Conservation (phyloP, 2,113 vertebrate genomes). For the Tinamus guttatus region DNA sequence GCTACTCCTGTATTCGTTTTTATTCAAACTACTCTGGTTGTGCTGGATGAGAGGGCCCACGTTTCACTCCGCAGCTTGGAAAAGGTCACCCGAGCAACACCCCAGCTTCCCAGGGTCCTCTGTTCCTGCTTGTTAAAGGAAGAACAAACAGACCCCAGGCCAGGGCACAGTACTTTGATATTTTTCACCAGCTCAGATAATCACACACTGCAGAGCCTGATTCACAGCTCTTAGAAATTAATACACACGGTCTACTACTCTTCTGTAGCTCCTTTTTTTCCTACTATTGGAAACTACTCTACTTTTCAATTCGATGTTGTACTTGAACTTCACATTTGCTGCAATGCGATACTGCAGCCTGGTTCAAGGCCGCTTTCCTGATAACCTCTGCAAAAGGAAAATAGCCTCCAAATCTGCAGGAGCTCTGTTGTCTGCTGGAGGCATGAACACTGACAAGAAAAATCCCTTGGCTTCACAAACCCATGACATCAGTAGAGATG, state of each 20-base stretch:
- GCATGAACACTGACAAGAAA: background rate
- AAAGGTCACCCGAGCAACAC: background rate
- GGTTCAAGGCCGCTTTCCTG: background rate
- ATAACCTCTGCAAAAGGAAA: background rate
- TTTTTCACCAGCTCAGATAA: background rate
- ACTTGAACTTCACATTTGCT: background rate
- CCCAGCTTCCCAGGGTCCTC: background rate
- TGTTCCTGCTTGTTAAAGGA: background rate
- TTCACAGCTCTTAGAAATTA: background rate
- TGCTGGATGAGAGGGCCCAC: background rate
- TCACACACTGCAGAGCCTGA: background rate
- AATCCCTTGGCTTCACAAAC: background rate
- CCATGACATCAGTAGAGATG: rapidly evolving
- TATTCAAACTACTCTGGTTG: background rate
- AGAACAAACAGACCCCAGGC: background rate
- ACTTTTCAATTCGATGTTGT: rapidly evolving
- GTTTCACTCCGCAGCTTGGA: background rate
- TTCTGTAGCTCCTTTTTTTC: background rate
- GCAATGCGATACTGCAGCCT: background rate
- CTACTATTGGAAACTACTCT: background rate
- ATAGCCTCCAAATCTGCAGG: background rate
- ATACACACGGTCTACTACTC: background rate
- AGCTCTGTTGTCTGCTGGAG: background rate
- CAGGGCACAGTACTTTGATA: background rate
- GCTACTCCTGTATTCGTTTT: background rate